Conservation (phyloP, 2,888 invertebrate genomes). For the Acrobasis repandana region DNA sequence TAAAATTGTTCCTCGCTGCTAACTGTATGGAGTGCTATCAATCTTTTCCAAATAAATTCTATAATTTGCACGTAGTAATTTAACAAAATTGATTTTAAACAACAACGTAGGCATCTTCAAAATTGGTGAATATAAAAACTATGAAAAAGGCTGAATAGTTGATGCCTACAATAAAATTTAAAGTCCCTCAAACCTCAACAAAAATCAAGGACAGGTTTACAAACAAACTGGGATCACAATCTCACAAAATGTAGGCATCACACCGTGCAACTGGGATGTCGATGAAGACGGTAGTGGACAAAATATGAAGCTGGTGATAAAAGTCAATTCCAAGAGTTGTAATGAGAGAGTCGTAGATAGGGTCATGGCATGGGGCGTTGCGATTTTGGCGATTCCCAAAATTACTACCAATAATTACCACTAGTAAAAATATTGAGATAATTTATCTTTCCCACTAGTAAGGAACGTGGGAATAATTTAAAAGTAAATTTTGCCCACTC, state of each 20-base stretch:
- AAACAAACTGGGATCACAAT: background rate
- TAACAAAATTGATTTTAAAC: too few relatives aligned
- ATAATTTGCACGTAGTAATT: too few relatives aligned
- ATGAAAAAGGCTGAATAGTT: background rate
- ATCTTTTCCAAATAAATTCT: too few relatives aligned
- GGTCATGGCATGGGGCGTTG: background rate
- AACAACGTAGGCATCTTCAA: background rate
- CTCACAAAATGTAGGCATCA: constrained; percentile 16
- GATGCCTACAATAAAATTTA: background rate
- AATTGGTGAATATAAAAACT: background rate
- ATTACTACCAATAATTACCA: background rate
- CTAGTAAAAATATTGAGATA: background rate
- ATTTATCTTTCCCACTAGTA: background rate
- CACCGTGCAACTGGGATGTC: constrained; percentile 17
- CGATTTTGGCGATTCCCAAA: background rate
- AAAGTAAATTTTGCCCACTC: too few relatives aligned
- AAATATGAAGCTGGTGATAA: constrained; percentile 19
- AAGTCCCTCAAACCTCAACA: background rate
- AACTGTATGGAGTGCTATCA: too few relatives aligned
- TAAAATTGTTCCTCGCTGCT: too few relatives aligned
- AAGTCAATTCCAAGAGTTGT: background rate
- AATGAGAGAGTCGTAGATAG: background rate
- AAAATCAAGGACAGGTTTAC: constrained; percentile 1
- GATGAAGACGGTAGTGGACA: constrained; percentile 16
- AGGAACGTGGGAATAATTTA: background rate